Evolutionary conservation across 2,888 invertebrate species (phyloP), one percentile per base, ranked within the genome.

Genomic region (Cosmia trapezina): DNA sequence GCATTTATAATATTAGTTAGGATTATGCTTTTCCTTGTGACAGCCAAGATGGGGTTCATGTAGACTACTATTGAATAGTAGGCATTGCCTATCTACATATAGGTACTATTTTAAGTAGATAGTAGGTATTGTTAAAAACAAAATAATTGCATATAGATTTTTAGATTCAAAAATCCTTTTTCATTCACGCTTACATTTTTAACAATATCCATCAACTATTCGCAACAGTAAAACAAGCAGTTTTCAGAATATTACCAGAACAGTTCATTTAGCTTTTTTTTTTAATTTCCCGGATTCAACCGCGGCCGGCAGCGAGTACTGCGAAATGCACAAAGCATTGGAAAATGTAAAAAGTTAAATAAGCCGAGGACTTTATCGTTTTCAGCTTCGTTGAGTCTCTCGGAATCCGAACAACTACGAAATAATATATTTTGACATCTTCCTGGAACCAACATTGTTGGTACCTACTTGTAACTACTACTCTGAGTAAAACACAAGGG

Each of bases 271-370:
- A 59, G 53, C n/a, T 33, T 43, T 17, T 33, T 17, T 33, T 70
- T 70, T 77, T 76, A 49, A 12, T 70, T 51, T 49, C 6, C 37
- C 19, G 54, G 12, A 28, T 70, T 22, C 43, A 43, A 41, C 56
- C 41, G 65, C 61, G 33, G 1, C 28, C 41, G 53, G 6, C 33
- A 56, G 41, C 64, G 61, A 65, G 49, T 49, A 33, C 14, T 45
- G 53, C 37, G 8, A 61, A 61, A 72, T 59, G 22, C 51, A 73
- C 54, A 78, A 78, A 73, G 49, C 74, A 67, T 65, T 53, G 43
- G 51, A 8, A 43, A 68, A 68, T 77, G 37, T 78, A 67, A 73
- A 78, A 69, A 78, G 47, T 51, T 64, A 65, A 79, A 79, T 53
- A 65, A 62, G 53, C 49, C 37, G 7, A 33, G 28, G 43, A 65